phyloP scores from a whole-genome alignment of 2,113 vertebrate species.

The Etia nguti region DNA sequence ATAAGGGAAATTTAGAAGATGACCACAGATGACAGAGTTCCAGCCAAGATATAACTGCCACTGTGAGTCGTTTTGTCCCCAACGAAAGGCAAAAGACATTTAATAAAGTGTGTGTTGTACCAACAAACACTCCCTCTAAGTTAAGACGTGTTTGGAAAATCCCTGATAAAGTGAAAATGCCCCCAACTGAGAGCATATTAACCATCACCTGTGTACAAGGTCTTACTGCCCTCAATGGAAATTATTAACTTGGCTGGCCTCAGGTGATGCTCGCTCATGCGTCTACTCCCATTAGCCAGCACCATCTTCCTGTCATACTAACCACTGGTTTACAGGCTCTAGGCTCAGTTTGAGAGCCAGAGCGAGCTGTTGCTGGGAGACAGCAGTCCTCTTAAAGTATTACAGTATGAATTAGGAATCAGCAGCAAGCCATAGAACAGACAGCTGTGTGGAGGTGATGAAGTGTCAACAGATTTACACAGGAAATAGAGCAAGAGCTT shows the following conservation, averaged over 20 bases:
- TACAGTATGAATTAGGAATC: neutral
- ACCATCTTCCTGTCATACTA: constrained; percentile 28
- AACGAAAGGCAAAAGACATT: neutral
- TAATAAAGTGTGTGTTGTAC: constrained; percentile 1
- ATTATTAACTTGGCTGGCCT: constrained; percentile 46
- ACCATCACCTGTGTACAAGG: constrained; percentile 4
- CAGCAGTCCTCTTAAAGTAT: neutral
- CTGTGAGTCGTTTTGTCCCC: constrained; percentile 6
- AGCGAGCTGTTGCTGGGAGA: constrained; percentile 51
- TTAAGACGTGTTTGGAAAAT: neutral
- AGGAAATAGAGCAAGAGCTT: neutral
- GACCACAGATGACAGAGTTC: constrained; percentile 12
- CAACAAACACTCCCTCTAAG: neutral
- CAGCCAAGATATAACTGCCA: neutral
- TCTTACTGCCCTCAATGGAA: constrained; percentile 7
- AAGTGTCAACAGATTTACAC: neutral
- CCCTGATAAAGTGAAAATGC: constrained; percentile 22
- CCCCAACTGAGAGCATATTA: neutral
- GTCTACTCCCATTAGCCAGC: constrained; percentile 37
- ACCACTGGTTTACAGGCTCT: neutral
- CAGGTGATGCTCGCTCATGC: constrained; percentile 36
- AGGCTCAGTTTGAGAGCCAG: neutral
- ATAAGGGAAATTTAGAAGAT: constrained; percentile 1
- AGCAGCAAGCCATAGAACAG: neutral
- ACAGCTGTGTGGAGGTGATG: neutral